Base-by-base conservation (phyloP, 2,888 invertebrate genomes). In the Leptopilina drosophilae region DNA sequence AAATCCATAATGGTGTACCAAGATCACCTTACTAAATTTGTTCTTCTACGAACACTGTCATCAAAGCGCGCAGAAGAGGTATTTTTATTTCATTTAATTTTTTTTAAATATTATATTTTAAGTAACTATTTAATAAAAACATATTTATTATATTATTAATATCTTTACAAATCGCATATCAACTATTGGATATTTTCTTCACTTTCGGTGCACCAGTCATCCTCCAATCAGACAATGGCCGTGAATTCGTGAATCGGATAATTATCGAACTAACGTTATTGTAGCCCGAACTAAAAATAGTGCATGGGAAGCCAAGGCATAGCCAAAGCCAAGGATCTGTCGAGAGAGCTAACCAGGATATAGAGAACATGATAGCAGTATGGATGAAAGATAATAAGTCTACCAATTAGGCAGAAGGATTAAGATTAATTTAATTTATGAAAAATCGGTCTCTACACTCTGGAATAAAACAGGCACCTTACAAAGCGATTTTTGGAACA, bases 401-500 rank as follows among this genome's bases (percentile, higher is more conserved):
- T 6, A 87, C 73, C 59, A 89, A 90, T 79, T 92, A 92, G 76
- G 42, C 62, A n/a, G 59, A 76, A 33, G 76, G 76, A 62, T 33
- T 73, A 15, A 15, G 33, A 26, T 73, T 73, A 3, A 56, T 53
- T 53, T 56, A 73, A 53, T 73, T 53, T 15, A 53, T 46, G 14
- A 73, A 73, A 73, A 73, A 73, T 11, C n/a, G 33, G 3, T 53
- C 56, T 26, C 5, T 73, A n/a, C 73, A 73, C 11, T 73, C 73
- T n/a, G 73, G 62, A n/a, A 59, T 76, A 15, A 76, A 76, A 14
- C 20, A 49, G 33, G 86, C 84, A 76, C 90, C 89, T 53, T 90
- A 89, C 83, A 85, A 90, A 86, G 90, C 90, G 6, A 87, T 90
- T 87, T 90, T 91, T 85, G 89, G 89, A 76, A 81, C 83, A 80